Conservation (phyloP, 2,888 invertebrate species). For the Adelphocoris suturalis region DNA sequence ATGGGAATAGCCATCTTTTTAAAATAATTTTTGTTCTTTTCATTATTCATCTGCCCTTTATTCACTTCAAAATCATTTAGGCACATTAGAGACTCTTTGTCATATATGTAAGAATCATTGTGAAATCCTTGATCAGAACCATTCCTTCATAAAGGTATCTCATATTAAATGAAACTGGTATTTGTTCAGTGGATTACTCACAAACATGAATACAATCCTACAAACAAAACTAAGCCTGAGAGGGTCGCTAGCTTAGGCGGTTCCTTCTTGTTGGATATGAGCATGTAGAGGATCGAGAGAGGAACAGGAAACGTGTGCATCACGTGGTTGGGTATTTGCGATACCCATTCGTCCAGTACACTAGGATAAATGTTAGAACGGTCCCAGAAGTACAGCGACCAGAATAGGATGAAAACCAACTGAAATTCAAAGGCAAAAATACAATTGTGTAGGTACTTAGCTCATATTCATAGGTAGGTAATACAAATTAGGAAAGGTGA, state of each 20-base stretch:
- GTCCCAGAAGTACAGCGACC: slow-evolving; percentile 81
- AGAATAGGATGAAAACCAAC: slow-evolving; percentile 81
- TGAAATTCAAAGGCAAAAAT: slow-evolving; percentile 77
- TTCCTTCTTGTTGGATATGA: slow-evolving; percentile 77
- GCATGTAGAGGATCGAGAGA: slow-evolving; percentile 80
- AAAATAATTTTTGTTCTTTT: too few relatives aligned
- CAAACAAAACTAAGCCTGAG: slow-evolving; percentile 73
- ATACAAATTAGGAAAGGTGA: too few relatives aligned
- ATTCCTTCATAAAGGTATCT: too few relatives aligned
- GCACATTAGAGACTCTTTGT: too few relatives aligned
- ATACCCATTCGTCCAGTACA: slow-evolving; percentile 80
- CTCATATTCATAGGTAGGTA: too few relatives aligned
- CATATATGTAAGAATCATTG: too few relatives aligned
- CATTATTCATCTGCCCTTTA: too few relatives aligned
- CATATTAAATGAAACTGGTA: too few relatives aligned
- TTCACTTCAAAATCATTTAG: too few relatives aligned
- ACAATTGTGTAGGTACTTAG: too few relatives aligned
- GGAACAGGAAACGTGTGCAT: slow-evolving; percentile 81
- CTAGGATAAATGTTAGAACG: slow-evolving; percentile 81
- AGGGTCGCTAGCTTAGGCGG: slow-evolving; percentile 74
- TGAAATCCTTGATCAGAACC: too few relatives aligned
- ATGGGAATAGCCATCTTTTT: too few relatives aligned
- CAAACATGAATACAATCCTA: slow-evolving; percentile 73
- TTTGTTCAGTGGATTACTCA: slow-evolving; percentile 64
- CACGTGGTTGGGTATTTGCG: slow-evolving; percentile 82